Evolutionary conservation across 1,140 invertebrate species (phyloP), one percentile per base, ranked within the genome.

Genomic region (Odontomachus brunneus): DNA sequence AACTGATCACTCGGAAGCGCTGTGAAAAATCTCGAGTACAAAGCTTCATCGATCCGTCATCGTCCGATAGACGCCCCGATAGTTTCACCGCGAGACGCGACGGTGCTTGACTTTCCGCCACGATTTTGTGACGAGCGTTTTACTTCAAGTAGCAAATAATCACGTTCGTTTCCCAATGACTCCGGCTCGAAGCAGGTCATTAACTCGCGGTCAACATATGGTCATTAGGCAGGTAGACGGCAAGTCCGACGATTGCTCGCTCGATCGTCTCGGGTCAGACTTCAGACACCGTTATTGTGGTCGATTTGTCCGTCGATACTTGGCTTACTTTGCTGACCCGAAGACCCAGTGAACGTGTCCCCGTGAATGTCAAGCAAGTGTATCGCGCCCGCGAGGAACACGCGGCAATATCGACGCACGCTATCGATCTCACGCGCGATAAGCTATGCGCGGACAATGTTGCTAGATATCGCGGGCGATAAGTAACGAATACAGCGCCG

Each of bases 311-410:
- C 86, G 88, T 78, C 83, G 89, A 85, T 86, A 74, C 85, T 88
- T 92, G 91, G 89, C 92, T 94, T 92, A 93, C 92, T 93, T 93
- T 62, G 84, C 88, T 93, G 92, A 94, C 93, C 92, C 86, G 91
- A 88, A 94, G 93, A 94, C 93, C 93, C 90, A 93, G 89, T 93
- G 90, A 93, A 89, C 84, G 84, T 89, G 84, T 78, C 89, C 80
- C 12, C 49, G 49, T 91, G 90, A 92, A 92, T 91, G 88, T 92
- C 84, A 92, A 91, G 89, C 87, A 60, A 80, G 65, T 24, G 12
- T 44, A 78, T 53, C 49, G 38, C 49, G 9, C 63, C n/a, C 26
- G 29, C 24, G 59, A 78, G 38, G 57, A 62, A 62, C 26, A 67
- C 11, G 26, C 7, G 29, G 9, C 15, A n/a, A 15, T 24, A 73